Conservation (phyloP, 92 coral and sea anemone species). For the Ricordea florida region DNA sequence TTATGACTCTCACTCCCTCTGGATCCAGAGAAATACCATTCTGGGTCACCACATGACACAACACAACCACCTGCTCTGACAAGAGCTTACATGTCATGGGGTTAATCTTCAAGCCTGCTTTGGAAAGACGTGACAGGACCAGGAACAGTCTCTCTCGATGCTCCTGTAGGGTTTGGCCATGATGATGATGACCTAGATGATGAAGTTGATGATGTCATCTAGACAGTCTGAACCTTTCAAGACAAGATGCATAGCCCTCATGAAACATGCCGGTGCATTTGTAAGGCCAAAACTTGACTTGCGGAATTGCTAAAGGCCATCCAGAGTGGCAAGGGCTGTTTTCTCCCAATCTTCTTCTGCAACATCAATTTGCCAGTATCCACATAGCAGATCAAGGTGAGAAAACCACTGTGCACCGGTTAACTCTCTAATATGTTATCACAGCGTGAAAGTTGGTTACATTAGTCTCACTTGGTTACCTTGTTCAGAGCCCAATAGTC, state of each 20-base stretch:
- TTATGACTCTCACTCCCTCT: conserved; percentile 44
- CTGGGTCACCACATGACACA: conserved; percentile 35
- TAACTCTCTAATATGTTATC: conserved; percentile 44
- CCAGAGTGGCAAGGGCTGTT: conserved; percentile 50
- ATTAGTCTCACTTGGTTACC: conserved; percentile 22
- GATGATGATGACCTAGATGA: no score
- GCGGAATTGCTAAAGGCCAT: conserved; percentile 43
- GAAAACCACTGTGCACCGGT: conserved; percentile 45
- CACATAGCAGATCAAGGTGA: conserved; percentile 28
- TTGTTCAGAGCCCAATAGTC: conserved; percentile 30
- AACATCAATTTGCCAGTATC: conserved; percentile 34
- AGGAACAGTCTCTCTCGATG: conserved; percentile 36
- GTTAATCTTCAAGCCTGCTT: conserved; percentile 43
- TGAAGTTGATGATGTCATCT: conserved; percentile 47
- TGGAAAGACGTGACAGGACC: conserved; percentile 26
- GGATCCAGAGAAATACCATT: conserved; percentile 45
- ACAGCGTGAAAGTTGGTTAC: conserved; percentile 26
- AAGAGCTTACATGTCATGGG: conserved; percentile 47
- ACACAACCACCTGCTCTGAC: conserved; percentile 18
- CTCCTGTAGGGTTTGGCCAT: conserved; percentile 38
- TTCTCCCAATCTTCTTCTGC: conserved; percentile 42
- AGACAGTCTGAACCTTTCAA: conserved; percentile 44
- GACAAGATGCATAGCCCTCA: conserved; percentile 33
- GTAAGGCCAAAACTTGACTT: conserved; percentile 26
- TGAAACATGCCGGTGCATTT: conserved; percentile 51